phyloP scores from a whole-genome alignment of 2,888 invertebrate genomes.

The Meloe dianella region DNA sequence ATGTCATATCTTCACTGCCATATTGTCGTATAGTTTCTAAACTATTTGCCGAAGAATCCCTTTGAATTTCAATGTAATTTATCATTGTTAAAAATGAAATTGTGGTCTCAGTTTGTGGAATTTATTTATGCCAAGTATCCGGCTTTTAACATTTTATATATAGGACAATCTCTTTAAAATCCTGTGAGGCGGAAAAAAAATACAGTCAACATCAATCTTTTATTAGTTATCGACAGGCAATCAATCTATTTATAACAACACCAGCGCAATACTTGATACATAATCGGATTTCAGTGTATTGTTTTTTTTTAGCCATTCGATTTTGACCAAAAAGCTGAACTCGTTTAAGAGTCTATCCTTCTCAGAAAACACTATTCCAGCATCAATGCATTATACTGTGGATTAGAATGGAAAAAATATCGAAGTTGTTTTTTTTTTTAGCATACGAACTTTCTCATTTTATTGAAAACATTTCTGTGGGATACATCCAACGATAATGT shows the following conservation, averaged over 20 bases:
- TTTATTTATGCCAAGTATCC: conserved; percentile 16
- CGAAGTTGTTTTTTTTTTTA: neutral
- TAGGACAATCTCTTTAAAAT: neutral
- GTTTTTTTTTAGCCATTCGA: neutral
- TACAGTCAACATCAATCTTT: conserved; percentile 53
- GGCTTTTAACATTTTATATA: neutral
- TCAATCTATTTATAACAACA: conserved; percentile 50
- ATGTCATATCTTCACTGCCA: neutral
- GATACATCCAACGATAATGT: too few relatives aligned
- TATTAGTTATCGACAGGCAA: conserved; percentile 50
- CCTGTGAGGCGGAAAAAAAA: conserved; percentile 24
- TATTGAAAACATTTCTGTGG: too few relatives aligned
- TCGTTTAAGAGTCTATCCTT: conserved; percentile 16
- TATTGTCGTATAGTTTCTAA: neutral
- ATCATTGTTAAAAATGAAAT: neutral
- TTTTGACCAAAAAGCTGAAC: neutral
- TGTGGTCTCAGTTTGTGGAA: conserved; percentile 14
- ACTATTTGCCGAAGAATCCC: neutral
- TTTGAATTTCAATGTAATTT: neutral
- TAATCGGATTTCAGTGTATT: conserved; percentile 51
- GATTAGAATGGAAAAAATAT: conserved; percentile 18
- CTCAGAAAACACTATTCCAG: conserved; percentile 17
- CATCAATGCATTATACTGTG: conserved; percentile 15
- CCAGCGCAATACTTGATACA: conserved; percentile 40
- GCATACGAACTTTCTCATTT: too few relatives aligned